Percentiles rank a stretch among this genome's conserved stretches.
Conservation (phyloP, 2,888 invertebrate genomes). For the Tipula unca region DNA sequence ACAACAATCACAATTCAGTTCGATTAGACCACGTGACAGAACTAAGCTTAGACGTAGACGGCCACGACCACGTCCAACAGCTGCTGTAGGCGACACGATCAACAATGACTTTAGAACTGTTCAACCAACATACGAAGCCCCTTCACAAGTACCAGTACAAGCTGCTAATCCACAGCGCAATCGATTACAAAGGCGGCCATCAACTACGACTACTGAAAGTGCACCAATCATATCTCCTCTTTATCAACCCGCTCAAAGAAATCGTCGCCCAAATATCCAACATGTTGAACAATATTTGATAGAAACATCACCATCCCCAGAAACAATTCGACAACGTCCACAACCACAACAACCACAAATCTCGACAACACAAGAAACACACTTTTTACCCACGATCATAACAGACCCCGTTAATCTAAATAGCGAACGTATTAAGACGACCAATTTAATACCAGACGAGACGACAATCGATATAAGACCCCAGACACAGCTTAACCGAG, state of each 20-base stretch:
- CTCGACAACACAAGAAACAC: neutral
- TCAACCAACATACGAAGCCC: neutral
- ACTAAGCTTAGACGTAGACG: neutral
- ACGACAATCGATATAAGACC: neutral
- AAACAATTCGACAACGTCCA: neutral
- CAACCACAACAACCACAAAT: neutral
- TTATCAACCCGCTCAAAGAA: neutral
- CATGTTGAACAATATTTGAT: neutral
- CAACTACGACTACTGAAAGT: neutral
- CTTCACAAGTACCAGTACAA: neutral
- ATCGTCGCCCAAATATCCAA: neutral
- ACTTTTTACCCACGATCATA: constrained; percentile 9
- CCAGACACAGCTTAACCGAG: neutral
- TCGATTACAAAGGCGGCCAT: neutral
- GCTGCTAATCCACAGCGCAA: neutral
- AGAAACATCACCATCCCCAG: neutral
- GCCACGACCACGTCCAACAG: constrained; percentile 15
- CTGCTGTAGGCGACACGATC: neutral
- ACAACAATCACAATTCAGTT: neutral
- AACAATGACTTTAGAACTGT: neutral
- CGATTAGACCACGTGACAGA: neutral
- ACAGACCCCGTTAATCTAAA: neutral
- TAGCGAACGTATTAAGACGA: neutral
- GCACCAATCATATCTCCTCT: neutral
- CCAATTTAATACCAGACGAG: neutral